These are phyloP conservation scores for Protosalanx chinensis DNA, from an alignment of 2,797 vertebrate genomes.

Conservation along the genomic window DNA sequence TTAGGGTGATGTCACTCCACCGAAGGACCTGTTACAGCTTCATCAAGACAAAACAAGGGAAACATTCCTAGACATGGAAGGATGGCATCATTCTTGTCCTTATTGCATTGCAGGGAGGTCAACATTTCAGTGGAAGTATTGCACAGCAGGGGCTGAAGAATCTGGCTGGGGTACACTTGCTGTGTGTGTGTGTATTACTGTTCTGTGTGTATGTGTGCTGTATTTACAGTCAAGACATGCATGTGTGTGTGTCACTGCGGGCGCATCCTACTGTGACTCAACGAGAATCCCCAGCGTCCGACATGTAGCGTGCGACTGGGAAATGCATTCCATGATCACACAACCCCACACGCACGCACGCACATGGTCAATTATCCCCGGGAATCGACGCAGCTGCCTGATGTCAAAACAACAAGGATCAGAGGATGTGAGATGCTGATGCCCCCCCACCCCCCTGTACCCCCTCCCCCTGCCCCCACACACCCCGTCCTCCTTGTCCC, in stretches of 20 bases:
- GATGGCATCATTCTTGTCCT: constrained; percentile 1
- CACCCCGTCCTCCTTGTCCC: too few relatives aligned
- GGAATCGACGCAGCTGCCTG: constrained; percentile 48
- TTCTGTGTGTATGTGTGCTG: constrained; percentile 20
- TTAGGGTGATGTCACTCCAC: not conserved
- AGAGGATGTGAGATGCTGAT: constrained; percentile 4
- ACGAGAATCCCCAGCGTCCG: constrained; percentile 23
- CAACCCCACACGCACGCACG: constrained; percentile 10
- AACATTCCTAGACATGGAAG: not conserved
- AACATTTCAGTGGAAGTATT: constrained; percentile 30
- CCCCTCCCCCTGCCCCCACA: not conserved
- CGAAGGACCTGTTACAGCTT: not conserved
- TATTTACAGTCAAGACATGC: not conserved
- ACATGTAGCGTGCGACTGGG: constrained; percentile 21
- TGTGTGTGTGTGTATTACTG: constrained; percentile 18
- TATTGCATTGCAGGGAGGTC: constrained; percentile 14
- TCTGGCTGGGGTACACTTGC: constrained; percentile 16
- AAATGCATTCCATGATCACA: constrained; percentile 10
- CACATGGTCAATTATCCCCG: constrained; percentile 46
- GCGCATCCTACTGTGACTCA: constrained; percentile 10
- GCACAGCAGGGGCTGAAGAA: constrained; percentile 21
- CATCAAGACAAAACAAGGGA: not conserved
- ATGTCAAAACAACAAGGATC: constrained; percentile 52
- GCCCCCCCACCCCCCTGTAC: not conserved
- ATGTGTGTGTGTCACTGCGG: constrained; percentile 16